These are phyloP conservation scores for Heteractis magnifica DNA, from an alignment of 92 coral and sea anemone genomes.

Conservation along the genomic window DNA sequence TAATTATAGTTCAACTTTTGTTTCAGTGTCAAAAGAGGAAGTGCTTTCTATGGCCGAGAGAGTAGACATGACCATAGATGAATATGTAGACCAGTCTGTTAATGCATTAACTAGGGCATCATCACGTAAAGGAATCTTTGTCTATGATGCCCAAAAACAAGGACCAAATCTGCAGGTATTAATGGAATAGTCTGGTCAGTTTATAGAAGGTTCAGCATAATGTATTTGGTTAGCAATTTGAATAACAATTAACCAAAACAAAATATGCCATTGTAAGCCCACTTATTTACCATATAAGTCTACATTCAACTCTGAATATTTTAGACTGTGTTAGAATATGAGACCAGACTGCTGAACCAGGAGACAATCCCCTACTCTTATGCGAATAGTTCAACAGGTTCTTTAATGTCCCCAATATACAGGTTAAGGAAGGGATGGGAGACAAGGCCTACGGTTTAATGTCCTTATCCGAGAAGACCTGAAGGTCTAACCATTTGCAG, in stretches of 20 bases:
- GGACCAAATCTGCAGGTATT: slow-evolving; percentile 55
- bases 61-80: slow-evolving; percentile 65
- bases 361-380: too few species aligned
- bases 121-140: slow-evolving; percentile 52
- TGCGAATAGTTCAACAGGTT: too few species aligned
- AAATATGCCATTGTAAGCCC: background rate
- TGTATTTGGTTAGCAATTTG: background rate
- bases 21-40: slow-evolving; percentile 47
- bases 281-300: too few species aligned
- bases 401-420: too few species aligned
- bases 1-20: background rate
- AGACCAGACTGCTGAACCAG: too few species aligned
- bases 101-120: slow-evolving; percentile 63
- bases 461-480: too few species aligned
- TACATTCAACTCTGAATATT: too few species aligned
- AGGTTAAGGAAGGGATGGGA: too few species aligned
- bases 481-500: too few species aligned
- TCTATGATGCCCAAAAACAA: slow-evolving; percentile 54
- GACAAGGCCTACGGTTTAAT: too few species aligned
- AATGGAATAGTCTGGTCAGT: background rate
- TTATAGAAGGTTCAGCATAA: background rate
- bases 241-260: too few species aligned
- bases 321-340: too few species aligned
- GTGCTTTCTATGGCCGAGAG: slow-evolving; percentile 62
- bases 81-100: slow-evolving; percentile 58